A percentile compares a stretch with the other conserved stretches of the same genome.
These are phyloP conservation scores for human DNA, from an alignment of 2,113 vertebrate species.

Conservation along the genomic window GRCh38 chr5:143527501-143528000, in stretches of 20 bases:
- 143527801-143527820: background rate
- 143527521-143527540: slow-evolving; percentile 22
- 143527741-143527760: background rate
- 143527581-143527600: too few relatives aligned
- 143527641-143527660: background rate
- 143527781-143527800: background rate
- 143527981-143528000: background rate
- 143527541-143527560: too few relatives aligned
- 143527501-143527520: background rate
- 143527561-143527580: too few relatives aligned
- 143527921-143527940: background rate
- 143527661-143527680: background rate
- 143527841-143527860: background rate
- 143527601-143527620: too few relatives aligned
- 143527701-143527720: background rate
- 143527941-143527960: background rate
- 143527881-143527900: background rate
- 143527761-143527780: background rate
- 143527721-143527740: background rate
- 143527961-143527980: background rate
- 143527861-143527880: background rate
- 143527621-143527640: too few relatives aligned
- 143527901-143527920: background rate
- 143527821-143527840: background rate
- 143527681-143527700: background rate